Conservation (phyloP, 2,888 invertebrate species). For the Peribatodes rhomboidaria region DNA sequence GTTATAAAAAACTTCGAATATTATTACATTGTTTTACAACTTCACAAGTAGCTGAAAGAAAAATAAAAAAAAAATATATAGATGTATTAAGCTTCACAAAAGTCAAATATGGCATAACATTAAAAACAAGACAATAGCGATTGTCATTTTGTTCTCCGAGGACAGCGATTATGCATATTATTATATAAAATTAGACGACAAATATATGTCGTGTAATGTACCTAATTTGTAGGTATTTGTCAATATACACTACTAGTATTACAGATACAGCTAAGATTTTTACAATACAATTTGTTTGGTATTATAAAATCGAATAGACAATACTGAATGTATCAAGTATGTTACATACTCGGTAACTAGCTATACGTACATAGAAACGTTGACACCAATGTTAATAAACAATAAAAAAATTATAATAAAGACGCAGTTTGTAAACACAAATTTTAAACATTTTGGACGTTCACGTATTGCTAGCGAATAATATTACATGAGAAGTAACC, state of each 20-base stretch:
- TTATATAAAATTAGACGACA: too few relatives aligned
- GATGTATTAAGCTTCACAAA: too few relatives aligned
- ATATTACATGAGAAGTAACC: neutral
- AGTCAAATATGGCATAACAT: too few relatives aligned
- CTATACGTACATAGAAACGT: slow-evolving; percentile 23
- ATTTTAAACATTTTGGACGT: neutral
- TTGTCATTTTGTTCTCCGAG: too few relatives aligned
- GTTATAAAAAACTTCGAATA: too few relatives aligned
- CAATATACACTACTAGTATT: slow-evolving; percentile 3
- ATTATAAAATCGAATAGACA: slow-evolving; percentile 53
- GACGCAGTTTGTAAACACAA: neutral
- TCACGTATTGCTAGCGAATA: slow-evolving; percentile 1
- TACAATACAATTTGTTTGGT: slow-evolving; percentile 30
- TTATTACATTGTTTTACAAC: too few relatives aligned
- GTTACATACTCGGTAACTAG: neutral
- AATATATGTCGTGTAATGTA: neutral
- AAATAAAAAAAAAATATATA: neutral
- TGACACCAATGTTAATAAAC: slow-evolving; percentile 27
- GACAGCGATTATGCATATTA: too few relatives aligned
- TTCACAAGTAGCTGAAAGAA: too few relatives aligned
- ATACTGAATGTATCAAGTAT: slow-evolving; percentile 45
- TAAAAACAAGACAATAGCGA: too few relatives aligned
- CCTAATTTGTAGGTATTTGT: neutral
- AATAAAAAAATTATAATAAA: slow-evolving; percentile 9
- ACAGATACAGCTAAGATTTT: slow-evolving; percentile 34